A percentile compares a stretch with the other conserved stretches of the same genome.
Conservation (phyloP, 2,797 vertebrate genomes). For the Odontamblyopus rebecca region DNA sequence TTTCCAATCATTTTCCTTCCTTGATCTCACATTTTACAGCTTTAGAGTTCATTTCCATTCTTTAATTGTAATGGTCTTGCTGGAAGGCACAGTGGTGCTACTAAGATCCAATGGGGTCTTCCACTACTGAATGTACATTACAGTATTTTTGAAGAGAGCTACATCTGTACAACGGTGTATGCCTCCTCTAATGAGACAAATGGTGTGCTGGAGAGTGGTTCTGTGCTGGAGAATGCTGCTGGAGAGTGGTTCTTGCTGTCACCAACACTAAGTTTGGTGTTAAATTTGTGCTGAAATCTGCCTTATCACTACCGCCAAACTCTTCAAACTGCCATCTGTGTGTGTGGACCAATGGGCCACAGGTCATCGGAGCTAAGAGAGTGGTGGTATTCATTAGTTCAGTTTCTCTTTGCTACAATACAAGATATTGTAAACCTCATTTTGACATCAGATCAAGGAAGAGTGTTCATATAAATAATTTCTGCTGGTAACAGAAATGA, state of each 20-base stretch:
- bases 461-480: constrained; percentile 44
- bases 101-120: constrained; percentile 22
- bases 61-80: constrained; percentile 43
- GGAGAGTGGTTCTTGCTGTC: constrained; percentile 26
- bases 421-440: not conserved
- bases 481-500: constrained; percentile 80
- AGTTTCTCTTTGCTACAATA: constrained; percentile 15
- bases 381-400: constrained; percentile 38
- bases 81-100: constrained; percentile 49
- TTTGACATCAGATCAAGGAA: constrained; percentile 14
- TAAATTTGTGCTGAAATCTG: constrained; percentile 42
- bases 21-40: constrained; percentile 32
- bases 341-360: constrained; percentile 45
- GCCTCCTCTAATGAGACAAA: constrained; percentile 54
- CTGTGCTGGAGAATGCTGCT: constrained; percentile 25
- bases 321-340: constrained; percentile 50
- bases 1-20: constrained; percentile 33
- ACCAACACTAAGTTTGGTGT: constrained; percentile 24
- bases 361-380: constrained; percentile 9
- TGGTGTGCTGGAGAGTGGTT: constrained; percentile 44
- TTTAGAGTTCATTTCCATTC: constrained; percentile 2
- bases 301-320: constrained; percentile 60
- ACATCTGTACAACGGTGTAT: constrained; percentile 27
- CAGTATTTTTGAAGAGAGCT: constrained; percentile 29
- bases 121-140: constrained; percentile 58